Percentiles rank a stretch among this genome's conserved stretches.
Evolutionary conservation across 2,888 invertebrate genomes (phyloP).

Genomic region (Limnephilus auricula): DNA sequence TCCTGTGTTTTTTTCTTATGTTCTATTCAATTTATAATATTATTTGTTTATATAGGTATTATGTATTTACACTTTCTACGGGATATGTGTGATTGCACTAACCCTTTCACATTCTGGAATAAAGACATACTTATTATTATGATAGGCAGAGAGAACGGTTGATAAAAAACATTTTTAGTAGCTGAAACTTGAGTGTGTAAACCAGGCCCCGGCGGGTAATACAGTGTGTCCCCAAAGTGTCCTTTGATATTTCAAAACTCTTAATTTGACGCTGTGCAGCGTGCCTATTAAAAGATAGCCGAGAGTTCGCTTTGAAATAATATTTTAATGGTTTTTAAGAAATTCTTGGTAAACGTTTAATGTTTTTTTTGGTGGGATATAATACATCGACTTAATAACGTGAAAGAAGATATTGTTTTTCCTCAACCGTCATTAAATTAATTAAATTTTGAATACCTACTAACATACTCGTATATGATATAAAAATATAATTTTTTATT

Average conservation of each 20-base stretch:
- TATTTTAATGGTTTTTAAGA: constrained; percentile 48
- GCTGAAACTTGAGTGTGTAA: not conserved
- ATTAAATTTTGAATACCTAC: not conserved
- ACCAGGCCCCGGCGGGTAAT: not conserved
- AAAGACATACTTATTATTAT: too few relatives aligned
- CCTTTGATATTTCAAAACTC: constrained; percentile 57
- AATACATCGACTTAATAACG: not conserved
- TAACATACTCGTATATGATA: not conserved
- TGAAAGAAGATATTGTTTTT: not conserved
- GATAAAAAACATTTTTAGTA: not conserved
- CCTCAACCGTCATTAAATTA: not conserved
- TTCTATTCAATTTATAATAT: too few relatives aligned
- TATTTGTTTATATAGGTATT: too few relatives aligned
- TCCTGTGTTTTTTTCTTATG: too few relatives aligned
- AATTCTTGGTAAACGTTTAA: constrained; percentile 48
- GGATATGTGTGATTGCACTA: too few relatives aligned
- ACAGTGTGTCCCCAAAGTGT: constrained; percentile 40
- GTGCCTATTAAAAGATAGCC: constrained; percentile 49
- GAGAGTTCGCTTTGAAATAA: constrained; percentile 47
- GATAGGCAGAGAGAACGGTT: not conserved
- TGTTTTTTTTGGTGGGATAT: constrained; percentile 16
- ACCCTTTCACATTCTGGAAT: too few relatives aligned
- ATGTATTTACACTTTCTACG: too few relatives aligned
- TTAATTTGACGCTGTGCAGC: constrained; percentile 57
- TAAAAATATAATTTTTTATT: not conserved